Conservation (phyloP, 2,113 vertebrate species). For the Salvelinus fontinalis region DNA sequence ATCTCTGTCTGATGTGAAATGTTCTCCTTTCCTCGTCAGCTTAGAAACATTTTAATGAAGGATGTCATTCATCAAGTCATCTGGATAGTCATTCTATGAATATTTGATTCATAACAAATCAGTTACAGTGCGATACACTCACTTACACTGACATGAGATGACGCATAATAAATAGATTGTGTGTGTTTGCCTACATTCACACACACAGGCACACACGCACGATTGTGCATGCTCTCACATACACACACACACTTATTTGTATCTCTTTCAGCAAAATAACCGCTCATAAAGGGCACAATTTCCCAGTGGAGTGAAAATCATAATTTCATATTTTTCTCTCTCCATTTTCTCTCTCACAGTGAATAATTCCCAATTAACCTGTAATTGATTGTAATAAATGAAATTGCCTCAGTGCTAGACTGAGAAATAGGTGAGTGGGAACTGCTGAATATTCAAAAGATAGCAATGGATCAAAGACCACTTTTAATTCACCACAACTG, state of each 20-base stretch:
- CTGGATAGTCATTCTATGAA: slow-evolving; percentile 30
- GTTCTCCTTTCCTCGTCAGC: slow-evolving; percentile 31
- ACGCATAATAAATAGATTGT: not conserved
- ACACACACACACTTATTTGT: not conserved
- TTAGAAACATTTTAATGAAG: slow-evolving; percentile 41
- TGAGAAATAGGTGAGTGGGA: slow-evolving; percentile 47
- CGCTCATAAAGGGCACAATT: not conserved
- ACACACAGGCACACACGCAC: too few relatives aligned
- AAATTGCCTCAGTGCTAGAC: slow-evolving; percentile 56
- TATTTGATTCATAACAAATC: not conserved
- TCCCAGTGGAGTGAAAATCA: slow-evolving; percentile 30
- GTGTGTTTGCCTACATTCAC: not conserved
- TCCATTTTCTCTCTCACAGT: slow-evolving; percentile 33
- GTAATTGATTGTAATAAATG: slow-evolving; percentile 63
- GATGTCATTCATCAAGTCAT: slow-evolving; percentile 53
- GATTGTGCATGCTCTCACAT: not conserved
- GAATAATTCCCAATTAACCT: slow-evolving; percentile 57
- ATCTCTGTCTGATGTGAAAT: slow-evolving; percentile 14
- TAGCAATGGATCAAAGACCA: slow-evolving; percentile 66
- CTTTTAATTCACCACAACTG: slow-evolving; percentile 71
- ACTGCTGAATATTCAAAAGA: slow-evolving; percentile 68
- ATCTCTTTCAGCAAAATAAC: not conserved
- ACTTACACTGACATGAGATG: not conserved
- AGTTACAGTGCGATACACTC: not conserved
- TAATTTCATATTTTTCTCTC: slow-evolving; percentile 42